phyloP scores from a whole-genome alignment of 1,140 invertebrate species.

The Oscheius sp. region DNA sequence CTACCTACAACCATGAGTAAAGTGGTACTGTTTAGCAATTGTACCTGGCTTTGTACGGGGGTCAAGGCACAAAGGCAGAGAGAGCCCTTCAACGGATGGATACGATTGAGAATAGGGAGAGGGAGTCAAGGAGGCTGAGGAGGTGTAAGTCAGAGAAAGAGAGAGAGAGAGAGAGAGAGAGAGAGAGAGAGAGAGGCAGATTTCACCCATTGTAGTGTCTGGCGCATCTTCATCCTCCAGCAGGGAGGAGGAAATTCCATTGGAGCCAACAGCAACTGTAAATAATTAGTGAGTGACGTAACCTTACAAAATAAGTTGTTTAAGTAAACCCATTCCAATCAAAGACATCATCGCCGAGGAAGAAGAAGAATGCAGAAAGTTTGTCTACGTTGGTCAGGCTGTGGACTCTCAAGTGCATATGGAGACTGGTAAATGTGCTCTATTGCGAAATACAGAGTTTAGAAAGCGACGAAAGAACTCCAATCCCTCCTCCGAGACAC shows the following conservation, averaged over 20 bases:
- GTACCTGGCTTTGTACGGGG: conserved; percentile 34
- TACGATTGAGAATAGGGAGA: conserved; percentile 8
- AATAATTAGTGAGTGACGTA: no score
- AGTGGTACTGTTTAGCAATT: conserved; percentile 23
- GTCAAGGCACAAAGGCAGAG: conserved; percentile 42
- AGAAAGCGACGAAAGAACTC: not conserved
- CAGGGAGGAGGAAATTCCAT: not conserved
- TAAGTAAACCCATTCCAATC: not conserved
- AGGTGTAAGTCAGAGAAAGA: conserved; percentile 9
- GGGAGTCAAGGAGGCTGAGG: conserved; percentile 18
- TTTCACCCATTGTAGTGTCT: conserved; percentile 9
- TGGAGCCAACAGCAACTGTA: no score
- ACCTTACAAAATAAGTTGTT: no score
- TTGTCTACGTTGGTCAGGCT: conserved; percentile 15
- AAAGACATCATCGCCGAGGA: conserved; percentile 10
- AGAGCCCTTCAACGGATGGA: conserved; percentile 25
- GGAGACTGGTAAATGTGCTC: not conserved
- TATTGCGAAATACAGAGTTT: not conserved
- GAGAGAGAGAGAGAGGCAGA: conserved; percentile 12
- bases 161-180: conserved; percentile 7
- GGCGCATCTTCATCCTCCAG: not conserved
- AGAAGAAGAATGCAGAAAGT: conserved; percentile 11
- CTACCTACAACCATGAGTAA: not conserved
- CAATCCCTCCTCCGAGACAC: not conserved
- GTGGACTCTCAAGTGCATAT: conserved; percentile 2